Base-by-base conservation (phyloP, 2,113 vertebrate genomes). In the Sylvia atricapilla region DNA sequence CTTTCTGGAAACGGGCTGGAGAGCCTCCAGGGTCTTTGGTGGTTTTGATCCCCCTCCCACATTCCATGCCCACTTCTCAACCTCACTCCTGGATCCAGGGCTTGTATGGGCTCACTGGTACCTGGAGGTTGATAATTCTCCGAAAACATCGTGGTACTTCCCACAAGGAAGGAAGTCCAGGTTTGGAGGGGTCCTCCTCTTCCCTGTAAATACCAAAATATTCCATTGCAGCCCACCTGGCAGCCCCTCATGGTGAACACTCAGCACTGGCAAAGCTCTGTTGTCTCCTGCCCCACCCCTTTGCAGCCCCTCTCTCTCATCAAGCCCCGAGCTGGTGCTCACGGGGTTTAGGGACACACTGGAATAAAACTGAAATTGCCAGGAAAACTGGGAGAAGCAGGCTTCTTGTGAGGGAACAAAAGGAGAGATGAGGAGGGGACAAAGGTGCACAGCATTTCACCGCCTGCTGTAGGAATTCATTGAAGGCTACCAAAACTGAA, bases 331-430 rank as follows among this genome's bases (percentile, higher is more conserved):
- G 31, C 22, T 37, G 75, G 18, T 47, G 82, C 63, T 74, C 33
- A 5, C 1, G 4, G 27, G 13, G 16, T 84, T 76, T 10, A 25
- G 69, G 33, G 58, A 50, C 58, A 22, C 3, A 0, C 20, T 28
- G 33, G 63, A 66, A 23, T 33, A 30, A 44, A 79, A 62, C 43
- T 18, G 28, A 35, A 56, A 64, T 30, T 58, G 82, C 59, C 25
- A 1, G 5, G 13, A 53, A 24, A 46, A 18, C 0, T 1, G 1
- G 62, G 43, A 19, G 43, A 19, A 46, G 16, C 49, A 37, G 39
- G 20, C 22, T 56, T 44, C 69, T 59, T 37, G 44, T 50, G 64
- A 44, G 5, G 30, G 35, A 47, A 30, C 41, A 46, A 31, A 64
- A 53, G 73, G 58, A 76, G 60, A 44, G 62, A 1, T 18, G 56